Conservation (phyloP, 2,797 vertebrate species). For the Lepilemur ruficaudatus region DNA sequence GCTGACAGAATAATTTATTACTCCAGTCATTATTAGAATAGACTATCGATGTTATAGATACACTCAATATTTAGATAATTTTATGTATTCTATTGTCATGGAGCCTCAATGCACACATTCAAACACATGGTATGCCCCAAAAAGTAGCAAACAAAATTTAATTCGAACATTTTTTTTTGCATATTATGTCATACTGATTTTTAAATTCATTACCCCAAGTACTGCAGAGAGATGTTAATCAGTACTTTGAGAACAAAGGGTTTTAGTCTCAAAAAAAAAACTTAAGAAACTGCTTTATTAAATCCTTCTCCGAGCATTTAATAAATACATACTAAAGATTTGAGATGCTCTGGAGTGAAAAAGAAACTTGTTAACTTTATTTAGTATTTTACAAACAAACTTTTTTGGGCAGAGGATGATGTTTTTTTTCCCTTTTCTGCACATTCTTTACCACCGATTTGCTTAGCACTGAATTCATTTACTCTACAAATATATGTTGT, state of each 20-base stretch:
- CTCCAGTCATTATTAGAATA: constrained; percentile 24
- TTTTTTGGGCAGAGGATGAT: not conserved
- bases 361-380: not conserved
- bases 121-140: not conserved
- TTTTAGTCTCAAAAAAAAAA: not conserved
- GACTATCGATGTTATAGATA: not conserved
- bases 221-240: not conserved
- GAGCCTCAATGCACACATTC: not conserved
- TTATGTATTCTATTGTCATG: not conserved
- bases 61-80: constrained; percentile 32
- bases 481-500: not conserved
- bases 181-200: not conserved
- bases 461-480: constrained; percentile 50
- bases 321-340: not conserved
- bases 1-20: not conserved
- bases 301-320: not conserved
- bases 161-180: not conserved
- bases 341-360: not conserved
- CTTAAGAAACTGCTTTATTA: constrained; percentile 2
- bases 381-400: constrained; percentile 30
- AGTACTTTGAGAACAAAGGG: constrained; percentile 29
- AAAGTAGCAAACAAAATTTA: constrained; percentile 25
- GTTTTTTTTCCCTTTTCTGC: not conserved
- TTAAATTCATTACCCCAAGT: constrained; percentile 8
- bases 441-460: not conserved